Conservation (phyloP, 2,888 invertebrate species). For the Tethea ocularis region DNA sequence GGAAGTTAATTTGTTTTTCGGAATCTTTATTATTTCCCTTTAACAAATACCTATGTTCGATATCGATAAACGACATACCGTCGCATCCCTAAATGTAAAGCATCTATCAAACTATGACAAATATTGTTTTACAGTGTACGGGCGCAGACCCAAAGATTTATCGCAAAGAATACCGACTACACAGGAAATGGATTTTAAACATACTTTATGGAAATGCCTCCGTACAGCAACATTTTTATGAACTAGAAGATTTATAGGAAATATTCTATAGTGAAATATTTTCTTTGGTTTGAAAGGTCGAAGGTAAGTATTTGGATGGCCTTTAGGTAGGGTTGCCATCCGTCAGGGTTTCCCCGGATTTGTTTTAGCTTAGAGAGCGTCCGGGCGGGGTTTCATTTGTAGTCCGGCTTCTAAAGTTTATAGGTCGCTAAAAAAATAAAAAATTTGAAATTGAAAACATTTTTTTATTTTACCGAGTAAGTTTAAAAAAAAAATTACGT, state of each 20-base stretch:
- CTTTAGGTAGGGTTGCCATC: neutral
- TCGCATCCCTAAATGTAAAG: slow-evolving; percentile 47
- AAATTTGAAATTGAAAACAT: too few species aligned
- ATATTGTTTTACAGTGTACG: slow-evolving; percentile 61
- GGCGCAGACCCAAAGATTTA: neutral
- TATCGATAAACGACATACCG: slow-evolving; percentile 19
- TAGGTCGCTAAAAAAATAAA: too few species aligned
- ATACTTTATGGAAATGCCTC: slow-evolving; percentile 8
- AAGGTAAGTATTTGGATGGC: neutral
- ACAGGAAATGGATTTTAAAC: slow-evolving; percentile 24
- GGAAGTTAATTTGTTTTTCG: too few species aligned
- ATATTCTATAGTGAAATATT: neutral
- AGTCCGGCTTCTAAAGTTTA: too few species aligned
- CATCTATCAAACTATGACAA: slow-evolving; percentile 78
- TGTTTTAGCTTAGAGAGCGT: too few species aligned
- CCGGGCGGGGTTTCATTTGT: too few species aligned
- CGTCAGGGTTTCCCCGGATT: too few species aligned
- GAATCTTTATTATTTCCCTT: too few species aligned
- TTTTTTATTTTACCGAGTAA: too few species aligned
- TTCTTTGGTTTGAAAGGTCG: neutral
- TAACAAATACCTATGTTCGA: slow-evolving; percentile 14
- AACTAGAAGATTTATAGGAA: neutral
- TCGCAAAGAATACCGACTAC: slow-evolving; percentile 23
- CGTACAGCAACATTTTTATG: slow-evolving; percentile 1
- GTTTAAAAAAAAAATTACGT: too few species aligned